Base-by-base conservation (phyloP, 2,113 vertebrate genomes). In the Chionomys nivalis region DNA sequence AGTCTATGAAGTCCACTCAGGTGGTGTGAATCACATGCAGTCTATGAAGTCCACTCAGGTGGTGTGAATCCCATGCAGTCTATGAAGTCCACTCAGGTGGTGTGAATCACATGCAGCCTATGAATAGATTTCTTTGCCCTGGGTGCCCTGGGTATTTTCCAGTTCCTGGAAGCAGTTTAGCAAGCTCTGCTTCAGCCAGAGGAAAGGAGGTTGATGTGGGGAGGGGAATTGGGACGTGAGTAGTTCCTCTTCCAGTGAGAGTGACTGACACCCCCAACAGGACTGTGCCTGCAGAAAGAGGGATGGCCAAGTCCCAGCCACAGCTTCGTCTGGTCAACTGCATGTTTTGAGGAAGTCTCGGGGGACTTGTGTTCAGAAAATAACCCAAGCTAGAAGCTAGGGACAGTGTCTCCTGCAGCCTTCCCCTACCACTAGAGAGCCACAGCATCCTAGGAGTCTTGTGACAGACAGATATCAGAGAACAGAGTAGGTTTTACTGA, bases 121-220 rank as follows among this genome's bases (percentile, higher is more conserved):
- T 13, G 28, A 91, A 81, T 52, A 89, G 82, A 91, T 83, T 79
- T 87, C 86, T 87, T 49, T 86, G 73, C 73, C 58, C 19, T 96
- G 33, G 55, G 55, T 58, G 55, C 55, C 55, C 55, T 78, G 97
- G 44, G 26, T 91, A 55, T 73, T 96, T 93, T 44, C 89, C 77
- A 93, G 87, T 96, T 94, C 94, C 93, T 79, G 95, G 93, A 96
- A 97, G 82, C 58, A 49, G 77, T 89, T 55, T 96, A 89, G 94
- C 94, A 96, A 96, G 75, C 47, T 13, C 42, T 89, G 86, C 92
- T 83, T 87, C 83, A 92, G 61, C 89, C 52, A 1, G 93, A 93
- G 87, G 47, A 96, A 55, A 93, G 77, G 58, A 63, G 87, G 66
- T 14, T 85, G 26, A 1, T 23, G 47, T 42, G 77, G 42, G 47